These are phyloP conservation scores for Diplodus puntazzo DNA, from an alignment of 2,797 vertebrate species.

Conservation along the genomic window DNA sequence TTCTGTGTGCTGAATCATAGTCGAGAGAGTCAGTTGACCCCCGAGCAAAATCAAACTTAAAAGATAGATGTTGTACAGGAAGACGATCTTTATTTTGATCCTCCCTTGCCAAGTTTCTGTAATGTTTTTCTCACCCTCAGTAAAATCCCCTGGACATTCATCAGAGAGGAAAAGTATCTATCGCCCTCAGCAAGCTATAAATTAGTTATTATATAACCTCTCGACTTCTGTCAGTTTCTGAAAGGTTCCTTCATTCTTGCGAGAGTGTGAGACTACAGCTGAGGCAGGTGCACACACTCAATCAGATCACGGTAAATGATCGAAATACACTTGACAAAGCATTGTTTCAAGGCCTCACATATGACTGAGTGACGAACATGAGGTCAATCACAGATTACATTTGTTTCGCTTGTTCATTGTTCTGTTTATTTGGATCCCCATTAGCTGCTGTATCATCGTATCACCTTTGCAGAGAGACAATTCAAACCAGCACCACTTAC, in stretches of 20 bases:
- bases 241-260: neutral
- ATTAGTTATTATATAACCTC: conserved; percentile 24
- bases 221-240: conserved; percentile 4
- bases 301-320: conserved; percentile 19
- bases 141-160: conserved; percentile 16
- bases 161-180: conserved; percentile 13
- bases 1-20: conserved; percentile 29
- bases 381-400: neutral
- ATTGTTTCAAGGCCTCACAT: conserved; percentile 23
- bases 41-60: conserved; percentile 5
- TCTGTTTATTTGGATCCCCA: neutral
- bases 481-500: neutral
- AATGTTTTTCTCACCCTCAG: neutral
- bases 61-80: conserved; percentile 22
- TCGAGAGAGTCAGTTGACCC: neutral
- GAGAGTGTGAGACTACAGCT: neutral
- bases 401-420: no score
- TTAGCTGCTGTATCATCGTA: neutral
- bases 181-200: conserved; percentile 13
- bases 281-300: conserved; percentile 1
- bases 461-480: neutral
- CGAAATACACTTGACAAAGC: conserved; percentile 27
- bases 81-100: conserved; percentile 23
- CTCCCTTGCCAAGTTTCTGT: conserved; percentile 16
- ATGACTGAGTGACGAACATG: conserved; percentile 15